Conservation (phyloP, 2,113 vertebrate species). For the Epinephelus fuscoguttatus region DNA sequence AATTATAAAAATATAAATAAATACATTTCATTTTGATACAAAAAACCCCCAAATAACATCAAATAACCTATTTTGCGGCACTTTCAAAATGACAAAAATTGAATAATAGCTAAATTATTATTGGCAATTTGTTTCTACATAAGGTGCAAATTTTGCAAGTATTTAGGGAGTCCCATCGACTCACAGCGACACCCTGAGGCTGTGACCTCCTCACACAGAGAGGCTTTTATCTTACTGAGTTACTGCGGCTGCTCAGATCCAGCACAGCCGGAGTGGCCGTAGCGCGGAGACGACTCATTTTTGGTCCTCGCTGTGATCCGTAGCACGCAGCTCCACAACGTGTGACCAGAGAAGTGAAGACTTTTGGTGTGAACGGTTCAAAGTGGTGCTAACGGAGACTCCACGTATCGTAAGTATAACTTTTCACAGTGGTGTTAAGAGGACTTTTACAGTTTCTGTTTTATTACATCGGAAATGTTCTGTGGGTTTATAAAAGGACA, state of each 20-base stretch:
- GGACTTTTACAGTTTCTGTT: fast-evolving
- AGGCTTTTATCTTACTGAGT: too few relatives aligned
- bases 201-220: background rate
- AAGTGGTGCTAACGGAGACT: background rate
- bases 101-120: background rate
- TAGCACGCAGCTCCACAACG: slow-evolving; percentile 80
- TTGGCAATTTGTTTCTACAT: too few relatives aligned
- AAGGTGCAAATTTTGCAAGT: too few relatives aligned
- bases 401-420: slow-evolving; percentile 51
- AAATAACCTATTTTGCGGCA: too few relatives aligned
- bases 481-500: background rate
- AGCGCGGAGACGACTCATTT: background rate
- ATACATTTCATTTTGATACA: too few relatives aligned
- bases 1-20: too few relatives aligned
- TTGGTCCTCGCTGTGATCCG: slow-evolving; percentile 59
- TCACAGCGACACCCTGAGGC: slow-evolving; percentile 30
- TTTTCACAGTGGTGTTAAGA: background rate
- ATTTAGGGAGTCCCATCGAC: background rate
- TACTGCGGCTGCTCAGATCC: background rate
- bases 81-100: too few relatives aligned
- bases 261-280: background rate
- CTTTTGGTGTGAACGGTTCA: slow-evolving; percentile 3
- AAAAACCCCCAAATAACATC: too few relatives aligned
- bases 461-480: background rate
- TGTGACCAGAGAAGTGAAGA: slow-evolving; percentile 38